Evolutionary conservation across 1,140 invertebrate species (phyloP), one percentile per base, ranked within the genome.

Genomic region (Drosophila baimaii): DNA sequence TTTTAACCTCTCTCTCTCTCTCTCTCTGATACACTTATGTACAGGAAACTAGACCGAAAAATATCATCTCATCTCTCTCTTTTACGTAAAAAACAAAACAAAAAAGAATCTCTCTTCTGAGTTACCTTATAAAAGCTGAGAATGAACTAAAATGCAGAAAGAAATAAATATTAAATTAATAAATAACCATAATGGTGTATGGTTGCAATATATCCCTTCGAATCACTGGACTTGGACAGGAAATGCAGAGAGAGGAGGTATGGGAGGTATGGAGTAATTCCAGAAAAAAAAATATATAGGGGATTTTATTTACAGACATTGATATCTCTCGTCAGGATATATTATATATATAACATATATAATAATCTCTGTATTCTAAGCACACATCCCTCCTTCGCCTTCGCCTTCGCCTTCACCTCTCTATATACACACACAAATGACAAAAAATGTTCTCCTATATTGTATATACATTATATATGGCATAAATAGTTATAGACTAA

Each of bases 401-500:
- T 19, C 31, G 33, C 49, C 49, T 39, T 33, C 47, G 9, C 51
- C 21, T 39, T n/a, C 23, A 39, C n/a, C 23, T 56, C 39, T 21
- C n/a, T 39, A 31, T 69, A 69, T 69, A 19, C 66, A 69, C 66
- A 69, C 65, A 69, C 62, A 66, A 68, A 69, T 44, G 46, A 69
- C 46, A 69, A 66, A 51, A 33, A 52, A 29, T 31, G 25, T 63
- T 63, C 65, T 64, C 55, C 41, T 65, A 52, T 56, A 63, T 52
- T 56, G 55, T 63, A 69, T 23, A 49, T 44, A 66, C 58, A 63
- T 41, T 51, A 75, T 57, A 57, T 65, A 75, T 75, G 71, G 72
- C 72, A 75, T 65, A 75, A 63, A 74, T 75, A 75, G 52, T 54
- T 54, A 47, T 27, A 25, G 58, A 73, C 57, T 74, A 37, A 37